phyloP scores from a whole-genome alignment of 1,140 invertebrate species.

The Penaeus japonicus region DNA sequence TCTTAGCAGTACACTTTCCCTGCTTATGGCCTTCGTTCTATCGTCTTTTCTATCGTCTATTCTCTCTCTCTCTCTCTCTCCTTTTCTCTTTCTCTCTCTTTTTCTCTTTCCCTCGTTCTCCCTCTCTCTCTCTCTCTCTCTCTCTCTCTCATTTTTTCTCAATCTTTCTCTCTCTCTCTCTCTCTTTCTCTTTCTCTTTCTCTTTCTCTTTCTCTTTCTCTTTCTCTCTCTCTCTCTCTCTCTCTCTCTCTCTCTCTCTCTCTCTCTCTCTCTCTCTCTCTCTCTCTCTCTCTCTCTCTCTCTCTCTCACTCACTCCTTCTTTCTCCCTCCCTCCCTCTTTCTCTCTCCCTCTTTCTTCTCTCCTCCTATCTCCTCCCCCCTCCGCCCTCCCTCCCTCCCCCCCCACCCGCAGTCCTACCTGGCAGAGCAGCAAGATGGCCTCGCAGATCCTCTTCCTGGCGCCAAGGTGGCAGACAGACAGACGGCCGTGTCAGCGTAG shows the following conservation, averaged over 20 bases:
- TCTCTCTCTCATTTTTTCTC: not conserved
- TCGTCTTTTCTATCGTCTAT: not conserved
- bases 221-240: conserved; percentile 3
- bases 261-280: not conserved
- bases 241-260: not conserved
- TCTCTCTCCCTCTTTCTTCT: not conserved
- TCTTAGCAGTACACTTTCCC: too few species aligned
- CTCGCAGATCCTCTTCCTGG: too few species aligned
- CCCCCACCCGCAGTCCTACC: too few species aligned
- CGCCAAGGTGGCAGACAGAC: too few species aligned
- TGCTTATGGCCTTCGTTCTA: too few species aligned
- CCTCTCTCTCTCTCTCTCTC: not conserved
- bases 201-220: conserved; percentile 4
- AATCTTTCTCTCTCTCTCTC: not conserved
- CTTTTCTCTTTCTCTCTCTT: not conserved
- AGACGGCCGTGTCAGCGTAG: too few species aligned
- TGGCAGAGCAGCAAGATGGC: too few species aligned
- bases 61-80: not conserved
- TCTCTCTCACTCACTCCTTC: not conserved
- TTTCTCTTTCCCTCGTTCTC: not conserved
- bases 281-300: not conserved
- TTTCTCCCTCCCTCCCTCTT: not conserved
- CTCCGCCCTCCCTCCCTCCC: too few species aligned
- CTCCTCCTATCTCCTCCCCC: not conserved
- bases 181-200: not conserved